phyloP scores from a whole-genome alignment of 2,113 vertebrate species.

The Hyperopisus bebe region DNA sequence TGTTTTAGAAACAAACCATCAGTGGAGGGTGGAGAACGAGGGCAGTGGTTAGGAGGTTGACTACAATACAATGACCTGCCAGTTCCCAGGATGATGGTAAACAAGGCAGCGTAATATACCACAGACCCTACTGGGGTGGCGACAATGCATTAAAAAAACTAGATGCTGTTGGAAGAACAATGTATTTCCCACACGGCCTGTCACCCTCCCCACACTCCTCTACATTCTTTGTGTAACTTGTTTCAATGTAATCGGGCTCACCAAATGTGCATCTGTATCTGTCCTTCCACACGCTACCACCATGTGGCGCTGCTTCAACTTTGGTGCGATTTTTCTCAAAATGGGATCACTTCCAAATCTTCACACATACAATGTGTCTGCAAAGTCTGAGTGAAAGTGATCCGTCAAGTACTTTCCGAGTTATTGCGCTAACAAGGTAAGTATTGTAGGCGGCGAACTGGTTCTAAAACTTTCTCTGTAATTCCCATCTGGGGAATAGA shows the following conservation, averaged over 20 bases:
- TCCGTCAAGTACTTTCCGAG: not conserved
- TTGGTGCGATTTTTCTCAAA: not conserved
- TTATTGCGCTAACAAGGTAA: not conserved
- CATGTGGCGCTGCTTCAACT: not conserved
- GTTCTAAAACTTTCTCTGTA: not conserved
- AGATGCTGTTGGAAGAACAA: not conserved
- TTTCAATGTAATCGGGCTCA: not conserved
- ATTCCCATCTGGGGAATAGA: not conserved
- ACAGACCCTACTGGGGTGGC: not conserved
- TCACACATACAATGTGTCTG: not conserved
- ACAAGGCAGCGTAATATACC: not conserved
- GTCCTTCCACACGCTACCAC: not conserved
- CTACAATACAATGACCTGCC: conserved; percentile 32
- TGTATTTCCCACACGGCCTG: not conserved
- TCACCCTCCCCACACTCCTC: not conserved
- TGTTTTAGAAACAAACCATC: not conserved
- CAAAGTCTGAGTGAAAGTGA: not conserved
- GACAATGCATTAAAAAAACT: not conserved
- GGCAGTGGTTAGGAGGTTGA: not conserved
- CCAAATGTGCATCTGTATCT: not conserved
- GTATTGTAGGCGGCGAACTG: not conserved
- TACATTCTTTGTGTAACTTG: not conserved
- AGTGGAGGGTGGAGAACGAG: not conserved
- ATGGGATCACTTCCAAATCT: not conserved
- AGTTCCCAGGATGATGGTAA: not conserved